Conservation (phyloP, 35 echinoderm and acorn worm genomes). For the Anneissia japonica region DNA sequence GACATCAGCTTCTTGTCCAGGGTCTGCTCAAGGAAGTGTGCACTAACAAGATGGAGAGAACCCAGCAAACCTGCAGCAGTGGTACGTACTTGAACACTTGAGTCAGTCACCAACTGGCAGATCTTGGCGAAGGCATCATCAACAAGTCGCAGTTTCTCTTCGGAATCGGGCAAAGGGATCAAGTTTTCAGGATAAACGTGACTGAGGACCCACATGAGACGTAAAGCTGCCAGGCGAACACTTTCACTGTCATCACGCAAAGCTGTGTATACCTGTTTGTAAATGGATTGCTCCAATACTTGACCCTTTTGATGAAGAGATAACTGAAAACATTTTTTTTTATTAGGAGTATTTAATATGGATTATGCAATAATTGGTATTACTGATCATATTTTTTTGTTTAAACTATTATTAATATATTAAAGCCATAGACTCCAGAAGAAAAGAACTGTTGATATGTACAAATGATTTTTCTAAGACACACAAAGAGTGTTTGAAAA, state of each 20-base stretch:
- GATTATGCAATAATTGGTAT: too few relatives aligned
- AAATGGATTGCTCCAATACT: constrained; percentile 61
- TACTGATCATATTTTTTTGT: too few relatives aligned
- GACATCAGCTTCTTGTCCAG: constrained; percentile 98
- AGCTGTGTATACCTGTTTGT: constrained; percentile 54
- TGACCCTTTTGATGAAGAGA: constrained; percentile 80
- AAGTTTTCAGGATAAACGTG: constrained; percentile 88
- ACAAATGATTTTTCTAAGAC: too few relatives aligned
- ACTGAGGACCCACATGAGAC: constrained; percentile 82
- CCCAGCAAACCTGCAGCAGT: constrained; percentile 80
- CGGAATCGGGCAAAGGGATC: constrained; percentile 34
- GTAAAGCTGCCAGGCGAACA: constrained; percentile 64
- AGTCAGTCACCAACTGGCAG: constrained; percentile 87
- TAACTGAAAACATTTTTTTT: constrained; percentile 38
- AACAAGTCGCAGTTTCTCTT: constrained; percentile 70
- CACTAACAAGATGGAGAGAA: constrained; percentile 70
- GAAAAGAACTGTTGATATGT: too few relatives aligned
- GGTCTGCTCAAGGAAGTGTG: constrained; percentile 83
- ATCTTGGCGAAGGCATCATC: constrained; percentile 98
- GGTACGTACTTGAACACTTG: constrained; percentile 55
- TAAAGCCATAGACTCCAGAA: too few relatives aligned
- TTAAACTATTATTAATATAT: too few relatives aligned
- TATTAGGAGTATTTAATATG: too few relatives aligned
- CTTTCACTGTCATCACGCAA: constrained; percentile 83
- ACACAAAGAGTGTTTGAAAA: too few relatives aligned